These are phyloP conservation scores for Podilymbus podiceps DNA, from an alignment of 2,113 vertebrate species.

Conservation along the genomic window DNA sequence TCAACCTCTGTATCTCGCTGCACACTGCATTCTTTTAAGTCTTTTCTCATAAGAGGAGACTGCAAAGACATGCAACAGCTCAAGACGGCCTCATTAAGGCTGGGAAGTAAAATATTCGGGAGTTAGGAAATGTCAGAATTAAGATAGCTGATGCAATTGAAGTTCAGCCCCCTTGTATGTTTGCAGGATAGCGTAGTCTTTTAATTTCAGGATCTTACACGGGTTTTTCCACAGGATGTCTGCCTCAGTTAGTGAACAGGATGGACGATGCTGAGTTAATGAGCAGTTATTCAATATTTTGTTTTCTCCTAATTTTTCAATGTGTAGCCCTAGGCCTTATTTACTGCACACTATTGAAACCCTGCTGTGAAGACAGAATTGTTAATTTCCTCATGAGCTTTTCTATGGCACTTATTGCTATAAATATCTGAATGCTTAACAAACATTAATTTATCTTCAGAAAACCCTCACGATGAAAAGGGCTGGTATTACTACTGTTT, in stretches of 20 bases:
- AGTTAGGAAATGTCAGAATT: not conserved
- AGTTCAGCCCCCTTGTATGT: not conserved
- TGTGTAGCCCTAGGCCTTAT: constrained; percentile 68
- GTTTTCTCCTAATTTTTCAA: constrained; percentile 70
- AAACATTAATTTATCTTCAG: constrained; percentile 66
- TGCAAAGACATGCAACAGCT: not conserved
- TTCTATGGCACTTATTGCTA: constrained; percentile 63
- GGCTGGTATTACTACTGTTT: constrained; percentile 16
- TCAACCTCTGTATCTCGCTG: not conserved
- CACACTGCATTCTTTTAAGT: not conserved
- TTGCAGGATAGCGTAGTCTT: not conserved
- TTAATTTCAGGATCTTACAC: not conserved
- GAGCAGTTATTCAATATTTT: constrained; percentile 71
- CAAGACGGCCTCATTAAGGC: not conserved
- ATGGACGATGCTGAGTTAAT: constrained; percentile 57
- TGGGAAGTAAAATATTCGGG: not conserved
- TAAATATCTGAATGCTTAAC: constrained; percentile 66
- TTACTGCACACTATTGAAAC: constrained; percentile 66
- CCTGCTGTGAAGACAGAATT: constrained; percentile 69
- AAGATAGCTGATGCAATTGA: not conserved
- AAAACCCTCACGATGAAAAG: not conserved
- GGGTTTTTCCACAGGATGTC: constrained; percentile 14
- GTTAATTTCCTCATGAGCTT: constrained; percentile 69
- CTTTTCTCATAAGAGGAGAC: not conserved
- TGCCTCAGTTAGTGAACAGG: constrained; percentile 32